A percentile compares a stretch with the other conserved stretches of the same genome.
These are phyloP conservation scores for Hydropotes inermis DNA, from an alignment of 2,113 vertebrate species.

Conservation along the genomic window DNA sequence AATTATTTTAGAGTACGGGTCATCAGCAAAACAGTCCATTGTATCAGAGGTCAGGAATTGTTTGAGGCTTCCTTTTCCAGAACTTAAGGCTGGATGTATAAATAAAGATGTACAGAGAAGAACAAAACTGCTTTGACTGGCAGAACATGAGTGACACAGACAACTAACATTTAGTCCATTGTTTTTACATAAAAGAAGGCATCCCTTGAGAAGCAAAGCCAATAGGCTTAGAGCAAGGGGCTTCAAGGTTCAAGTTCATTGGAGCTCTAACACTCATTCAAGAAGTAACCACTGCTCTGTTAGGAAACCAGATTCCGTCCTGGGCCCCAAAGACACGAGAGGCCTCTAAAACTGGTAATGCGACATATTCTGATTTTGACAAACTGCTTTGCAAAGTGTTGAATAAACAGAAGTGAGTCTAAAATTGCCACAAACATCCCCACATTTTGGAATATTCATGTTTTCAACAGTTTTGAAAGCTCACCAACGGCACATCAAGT, in stretches of 20 bases:
- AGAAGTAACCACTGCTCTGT: not conserved
- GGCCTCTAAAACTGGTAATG: not conserved
- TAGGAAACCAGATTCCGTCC: not conserved
- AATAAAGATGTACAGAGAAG: not conserved
- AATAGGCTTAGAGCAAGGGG: not conserved
- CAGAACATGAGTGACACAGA: not conserved
- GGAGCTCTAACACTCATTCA: not conserved
- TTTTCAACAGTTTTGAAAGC: not conserved
- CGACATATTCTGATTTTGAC: not conserved
- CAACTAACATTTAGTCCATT: not conserved
- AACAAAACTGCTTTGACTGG: not conserved
- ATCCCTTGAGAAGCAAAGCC: not conserved
- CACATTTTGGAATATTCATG: not conserved
- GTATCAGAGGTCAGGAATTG: not conserved
- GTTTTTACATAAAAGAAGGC: not conserved
- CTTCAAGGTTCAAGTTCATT: not conserved
- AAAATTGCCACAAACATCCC: not conserved
- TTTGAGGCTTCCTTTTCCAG: conserved; percentile 2
- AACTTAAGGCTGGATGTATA: not conserved
- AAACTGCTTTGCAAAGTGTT: not conserved
- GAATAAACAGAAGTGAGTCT: not conserved
- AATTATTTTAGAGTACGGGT: not conserved
- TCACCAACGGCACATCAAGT: not conserved
- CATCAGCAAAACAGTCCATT: conserved; percentile 17
- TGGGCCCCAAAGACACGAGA: not conserved